Conservation (phyloP, 1,140 invertebrate species). For the Hycleus cichorii region DNA sequence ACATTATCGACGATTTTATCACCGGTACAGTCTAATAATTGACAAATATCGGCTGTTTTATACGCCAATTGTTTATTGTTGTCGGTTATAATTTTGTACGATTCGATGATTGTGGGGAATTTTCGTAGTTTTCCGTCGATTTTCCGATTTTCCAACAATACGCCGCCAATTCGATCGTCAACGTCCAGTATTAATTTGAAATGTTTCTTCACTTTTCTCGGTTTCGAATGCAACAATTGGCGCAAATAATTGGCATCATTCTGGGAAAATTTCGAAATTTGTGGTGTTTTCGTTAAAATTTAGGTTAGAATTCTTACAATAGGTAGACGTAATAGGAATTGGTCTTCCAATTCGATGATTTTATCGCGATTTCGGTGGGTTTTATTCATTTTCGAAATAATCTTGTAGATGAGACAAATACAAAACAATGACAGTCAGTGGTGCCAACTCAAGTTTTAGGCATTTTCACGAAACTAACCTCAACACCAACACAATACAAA, state of each 20-base stretch:
- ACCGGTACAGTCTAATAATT: constrained; percentile 28
- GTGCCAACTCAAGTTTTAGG: no score
- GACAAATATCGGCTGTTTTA: constrained; percentile 36
- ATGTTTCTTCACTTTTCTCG: constrained; percentile 13
- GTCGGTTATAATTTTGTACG: constrained; percentile 23
- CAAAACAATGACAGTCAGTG: no score
- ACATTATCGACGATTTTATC: constrained; percentile 6
- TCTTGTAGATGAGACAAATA: no score
- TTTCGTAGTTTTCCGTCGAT: constrained; percentile 27
- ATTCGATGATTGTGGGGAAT: constrained; percentile 37
- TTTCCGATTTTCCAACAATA: constrained; percentile 22
- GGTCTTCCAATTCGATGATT: constrained; percentile 3
- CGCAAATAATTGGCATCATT: neutral
- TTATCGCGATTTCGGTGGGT: neutral
- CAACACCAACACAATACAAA: no score
- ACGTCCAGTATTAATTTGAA: constrained; percentile 29
- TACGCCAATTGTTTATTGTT: constrained; percentile 26
- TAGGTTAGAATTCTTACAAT: neutral
- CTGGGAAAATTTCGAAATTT: neutral
- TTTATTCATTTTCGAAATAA: no score
- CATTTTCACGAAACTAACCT: no score
- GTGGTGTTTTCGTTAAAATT: neutral
- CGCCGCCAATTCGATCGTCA: constrained; percentile 13
- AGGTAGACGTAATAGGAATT: constrained; percentile 4
- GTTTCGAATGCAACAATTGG: constrained; percentile 2